Percentiles rank a stretch among this genome's conserved stretches.
Conservation (phyloP, 1,140 invertebrate genomes). For the Pogonomyrmex californicus region DNA sequence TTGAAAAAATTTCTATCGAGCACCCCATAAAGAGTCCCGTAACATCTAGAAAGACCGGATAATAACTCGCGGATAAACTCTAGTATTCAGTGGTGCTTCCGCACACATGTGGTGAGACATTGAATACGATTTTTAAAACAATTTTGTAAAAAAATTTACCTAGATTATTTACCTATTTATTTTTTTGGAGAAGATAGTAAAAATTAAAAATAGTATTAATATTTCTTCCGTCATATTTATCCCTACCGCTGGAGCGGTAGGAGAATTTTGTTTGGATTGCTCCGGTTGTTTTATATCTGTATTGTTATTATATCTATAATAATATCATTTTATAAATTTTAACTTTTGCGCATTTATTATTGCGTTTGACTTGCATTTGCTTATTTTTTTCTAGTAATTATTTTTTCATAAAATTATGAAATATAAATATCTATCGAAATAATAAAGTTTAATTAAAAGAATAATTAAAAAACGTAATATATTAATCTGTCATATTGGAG, state of each 20-base stretch:
- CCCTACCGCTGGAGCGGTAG: too few species aligned
- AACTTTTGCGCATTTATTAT: too few species aligned
- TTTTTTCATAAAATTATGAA: not conserved
- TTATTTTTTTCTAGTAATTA: too few species aligned
- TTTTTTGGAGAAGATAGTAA: not conserved
- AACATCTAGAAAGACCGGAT: not conserved
- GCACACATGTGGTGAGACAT: not conserved
- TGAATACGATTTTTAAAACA: not conserved
- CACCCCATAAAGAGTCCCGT: not conserved
- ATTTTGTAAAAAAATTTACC: not conserved
- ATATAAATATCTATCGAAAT: not conserved
- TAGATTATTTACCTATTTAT: not conserved
- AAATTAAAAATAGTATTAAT: not conserved
- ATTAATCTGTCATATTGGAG: not conserved
- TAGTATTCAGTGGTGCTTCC: too few species aligned
- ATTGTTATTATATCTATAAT: too few species aligned
- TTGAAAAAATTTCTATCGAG: conserved; percentile 5
- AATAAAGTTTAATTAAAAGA: not conserved
- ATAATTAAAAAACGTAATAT: not conserved
- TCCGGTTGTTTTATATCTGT: too few species aligned
- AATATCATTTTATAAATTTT: too few species aligned
- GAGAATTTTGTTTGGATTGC: too few species aligned
- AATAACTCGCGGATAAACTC: conserved; percentile 3
- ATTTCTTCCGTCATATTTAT: too few species aligned
- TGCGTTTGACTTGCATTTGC: too few species aligned